Percentiles rank a stretch among this genome's conserved stretches.
These are phyloP conservation scores for Thaumetopoea pityocampa DNA, from an alignment of 1,140 invertebrate genomes.

Conservation along the genomic window DNA sequence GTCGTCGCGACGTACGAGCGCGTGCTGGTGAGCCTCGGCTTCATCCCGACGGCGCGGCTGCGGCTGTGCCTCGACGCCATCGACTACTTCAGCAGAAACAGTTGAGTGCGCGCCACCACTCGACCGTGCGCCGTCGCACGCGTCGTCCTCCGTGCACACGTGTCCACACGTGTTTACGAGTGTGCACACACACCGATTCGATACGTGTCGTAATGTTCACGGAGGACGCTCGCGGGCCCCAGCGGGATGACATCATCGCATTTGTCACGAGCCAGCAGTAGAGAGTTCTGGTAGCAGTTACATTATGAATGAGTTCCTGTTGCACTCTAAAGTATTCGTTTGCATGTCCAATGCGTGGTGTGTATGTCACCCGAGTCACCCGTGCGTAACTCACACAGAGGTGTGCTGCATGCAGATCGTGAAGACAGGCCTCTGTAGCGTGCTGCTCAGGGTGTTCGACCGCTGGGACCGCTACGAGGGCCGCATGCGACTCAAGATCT, in stretches of 20 bases:
- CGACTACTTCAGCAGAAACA: slow-evolving; percentile 80
- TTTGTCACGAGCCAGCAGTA: no score
- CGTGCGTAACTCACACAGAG: slow-evolving; percentile 71
- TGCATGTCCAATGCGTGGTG: slow-evolving; percentile 31
- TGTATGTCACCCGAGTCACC: slow-evolving; percentile 37
- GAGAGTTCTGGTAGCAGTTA: slow-evolving; percentile 4
- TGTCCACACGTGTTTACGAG: no score
- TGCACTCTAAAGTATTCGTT: slow-evolving; percentile 11
- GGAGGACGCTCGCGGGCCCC: no score
- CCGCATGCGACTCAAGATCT: slow-evolving; percentile 79
- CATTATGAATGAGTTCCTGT: slow-evolving; percentile 7
- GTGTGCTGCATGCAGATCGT: slow-evolving; percentile 79
- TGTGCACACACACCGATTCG: no score
- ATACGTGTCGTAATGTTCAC: no score
- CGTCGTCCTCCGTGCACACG: no score
- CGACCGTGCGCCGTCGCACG: not conserved
- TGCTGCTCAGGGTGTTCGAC: slow-evolving; percentile 79
- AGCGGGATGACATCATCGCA: no score
- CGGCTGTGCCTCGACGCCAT: slow-evolving; percentile 79
- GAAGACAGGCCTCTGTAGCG: slow-evolving; percentile 77
- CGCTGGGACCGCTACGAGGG: slow-evolving; percentile 81
- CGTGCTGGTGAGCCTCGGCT: slow-evolving; percentile 78
- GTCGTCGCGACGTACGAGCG: slow-evolving; percentile 79
- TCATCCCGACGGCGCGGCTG: slow-evolving; percentile 79
- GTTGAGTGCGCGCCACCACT: slow-evolving; percentile 45